phyloP scores from a whole-genome alignment of 2,888 invertebrate species.

The Chymomyza amoena region DNA sequence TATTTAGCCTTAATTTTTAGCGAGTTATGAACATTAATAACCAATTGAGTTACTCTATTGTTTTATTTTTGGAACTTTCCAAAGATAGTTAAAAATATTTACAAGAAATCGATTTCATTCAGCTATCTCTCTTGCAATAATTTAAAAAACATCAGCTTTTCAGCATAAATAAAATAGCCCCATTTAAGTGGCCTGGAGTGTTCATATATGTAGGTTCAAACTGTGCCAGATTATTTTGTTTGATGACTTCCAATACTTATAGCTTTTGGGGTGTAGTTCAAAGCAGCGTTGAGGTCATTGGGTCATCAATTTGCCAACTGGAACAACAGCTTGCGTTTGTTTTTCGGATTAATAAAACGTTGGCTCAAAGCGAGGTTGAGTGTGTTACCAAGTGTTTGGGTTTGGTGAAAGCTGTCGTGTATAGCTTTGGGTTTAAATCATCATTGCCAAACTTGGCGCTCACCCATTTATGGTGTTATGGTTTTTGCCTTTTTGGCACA shows the following conservation, averaged over 20 bases:
- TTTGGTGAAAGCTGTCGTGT: too few species aligned
- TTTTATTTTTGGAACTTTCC: too few species aligned
- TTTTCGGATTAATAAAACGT: constrained; percentile 32
- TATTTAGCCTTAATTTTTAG: too few species aligned
- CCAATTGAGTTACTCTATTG: too few species aligned
- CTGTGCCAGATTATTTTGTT: constrained; percentile 19
- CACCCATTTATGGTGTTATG: constrained; percentile 37
- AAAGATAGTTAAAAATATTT: too few species aligned
- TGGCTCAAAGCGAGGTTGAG: background rate
- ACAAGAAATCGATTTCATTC: too few species aligned
- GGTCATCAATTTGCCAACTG: constrained; percentile 61
- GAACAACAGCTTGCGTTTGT: constrained; percentile 38
- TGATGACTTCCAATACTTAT: background rate
- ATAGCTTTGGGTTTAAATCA: constrained; percentile 28
- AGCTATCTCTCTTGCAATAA: too few species aligned
- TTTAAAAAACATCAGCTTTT: too few species aligned
- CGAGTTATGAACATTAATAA: too few species aligned
- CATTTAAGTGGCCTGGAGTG: too few species aligned
- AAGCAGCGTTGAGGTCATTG: constrained; percentile 44
- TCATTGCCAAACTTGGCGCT: constrained; percentile 52
- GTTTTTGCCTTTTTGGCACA: constrained; percentile 14
- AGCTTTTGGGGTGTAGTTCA: background rate
- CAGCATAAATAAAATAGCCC: too few species aligned
- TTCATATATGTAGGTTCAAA: background rate
- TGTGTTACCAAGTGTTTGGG: background rate